Evolutionary conservation across 2,888 invertebrate species (phyloP).

Genomic region (Hyppa rectilinea): DNA sequence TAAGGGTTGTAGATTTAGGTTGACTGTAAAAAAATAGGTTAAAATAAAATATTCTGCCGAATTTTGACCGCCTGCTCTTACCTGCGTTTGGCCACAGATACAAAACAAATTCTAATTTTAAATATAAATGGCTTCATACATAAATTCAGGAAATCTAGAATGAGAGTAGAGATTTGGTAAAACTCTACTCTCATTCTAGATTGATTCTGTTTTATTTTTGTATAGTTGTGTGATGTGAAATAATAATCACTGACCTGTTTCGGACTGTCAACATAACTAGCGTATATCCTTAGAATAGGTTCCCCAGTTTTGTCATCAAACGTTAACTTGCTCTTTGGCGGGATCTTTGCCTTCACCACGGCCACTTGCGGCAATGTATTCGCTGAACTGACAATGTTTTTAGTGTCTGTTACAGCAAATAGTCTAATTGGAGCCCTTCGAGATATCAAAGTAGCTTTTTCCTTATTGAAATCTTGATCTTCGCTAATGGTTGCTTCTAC

Average conservation of each 20-base stretch:
- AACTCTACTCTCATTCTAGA: no score
- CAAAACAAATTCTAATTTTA: not conserved
- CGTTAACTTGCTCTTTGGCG: conserved; percentile 85
- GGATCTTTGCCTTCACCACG: conserved; percentile 84
- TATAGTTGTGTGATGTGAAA: no score
- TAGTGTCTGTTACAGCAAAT: conserved; percentile 78
- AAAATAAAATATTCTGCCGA: not conserved
- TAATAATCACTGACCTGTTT: conserved; percentile 75
- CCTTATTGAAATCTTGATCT: conserved; percentile 84
- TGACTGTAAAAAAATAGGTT: no score
- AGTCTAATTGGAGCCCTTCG: conserved; percentile 81
- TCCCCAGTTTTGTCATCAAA: conserved; percentile 87
- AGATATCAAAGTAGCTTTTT: conserved; percentile 78
- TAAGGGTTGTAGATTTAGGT: not conserved
- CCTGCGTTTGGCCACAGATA: not conserved
- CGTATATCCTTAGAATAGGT: conserved; percentile 90
- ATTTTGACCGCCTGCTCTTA: not conserved
- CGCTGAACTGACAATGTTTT: conserved; percentile 66
- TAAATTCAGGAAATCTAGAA: not conserved
- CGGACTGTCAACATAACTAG: conserved; percentile 83
- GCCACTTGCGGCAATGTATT: conserved; percentile 73
- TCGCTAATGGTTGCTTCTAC: conserved; percentile 86
- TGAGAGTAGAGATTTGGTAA: not conserved
- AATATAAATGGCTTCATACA: not conserved
- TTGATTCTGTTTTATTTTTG: no score